A percentile compares a stretch with the other conserved stretches of the same genome.
Conservation (phyloP, 37 sponge, comb jelly and placozoan species). For the Oopsacas minuta region DNA sequence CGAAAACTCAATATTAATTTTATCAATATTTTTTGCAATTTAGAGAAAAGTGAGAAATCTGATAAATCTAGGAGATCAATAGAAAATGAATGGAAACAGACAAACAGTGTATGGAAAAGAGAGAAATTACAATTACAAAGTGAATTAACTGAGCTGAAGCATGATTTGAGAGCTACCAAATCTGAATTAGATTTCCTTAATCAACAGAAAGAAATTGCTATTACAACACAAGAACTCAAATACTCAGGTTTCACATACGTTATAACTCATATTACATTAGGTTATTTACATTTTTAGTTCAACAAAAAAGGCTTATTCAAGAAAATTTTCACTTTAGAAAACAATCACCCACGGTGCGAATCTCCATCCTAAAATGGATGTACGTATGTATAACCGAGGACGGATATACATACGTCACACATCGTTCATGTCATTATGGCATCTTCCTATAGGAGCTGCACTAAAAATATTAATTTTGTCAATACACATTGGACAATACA, state of each 20-base stretch:
- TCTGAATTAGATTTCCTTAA: not conserved
- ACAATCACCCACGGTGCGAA: no score
- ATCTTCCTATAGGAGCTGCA: no score
- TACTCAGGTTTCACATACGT: not conserved
- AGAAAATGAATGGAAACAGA: not conserved
- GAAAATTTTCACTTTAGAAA: no score
- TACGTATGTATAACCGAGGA: no score
- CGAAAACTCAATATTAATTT: not conserved
- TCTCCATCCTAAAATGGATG: no score
- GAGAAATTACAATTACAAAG: not conserved
- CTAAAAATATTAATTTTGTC: no score
- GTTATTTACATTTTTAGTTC: no score
- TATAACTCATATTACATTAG: no score
- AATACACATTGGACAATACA: no score
- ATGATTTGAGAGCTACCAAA: not conserved
- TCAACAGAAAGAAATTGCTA: not conserved
- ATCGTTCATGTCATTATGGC: no score
- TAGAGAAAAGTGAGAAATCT: not conserved
- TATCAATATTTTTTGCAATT: not conserved
- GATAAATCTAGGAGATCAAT: not conserved
- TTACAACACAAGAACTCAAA: not conserved
- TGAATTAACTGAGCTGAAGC: not conserved
- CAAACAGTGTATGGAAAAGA: not conserved
- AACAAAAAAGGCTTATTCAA: no score
- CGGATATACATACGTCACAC: no score